Conservation (phyloP, 2,113 vertebrate species). For the Tychaedon coryphoeus region DNA sequence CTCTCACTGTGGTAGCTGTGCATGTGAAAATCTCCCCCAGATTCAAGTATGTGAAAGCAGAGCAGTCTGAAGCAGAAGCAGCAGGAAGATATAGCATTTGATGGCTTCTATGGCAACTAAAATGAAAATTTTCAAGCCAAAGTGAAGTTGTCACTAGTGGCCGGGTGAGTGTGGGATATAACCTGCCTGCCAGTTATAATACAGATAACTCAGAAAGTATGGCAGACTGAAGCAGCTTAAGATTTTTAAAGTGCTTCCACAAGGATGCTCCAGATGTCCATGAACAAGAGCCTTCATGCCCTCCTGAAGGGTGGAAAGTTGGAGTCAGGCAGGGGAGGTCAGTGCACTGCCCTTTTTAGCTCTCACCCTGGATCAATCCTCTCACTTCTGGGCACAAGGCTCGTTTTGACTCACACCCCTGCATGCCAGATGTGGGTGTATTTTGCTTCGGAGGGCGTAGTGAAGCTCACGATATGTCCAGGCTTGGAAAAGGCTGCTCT, state of each 20-base stretch:
- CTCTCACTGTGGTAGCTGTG: background rate
- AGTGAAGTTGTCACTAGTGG: background rate
- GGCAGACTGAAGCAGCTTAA: background rate
- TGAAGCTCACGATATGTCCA: rapidly evolving
- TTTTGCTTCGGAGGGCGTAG: background rate
- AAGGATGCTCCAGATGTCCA: background rate
- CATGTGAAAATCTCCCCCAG: background rate
- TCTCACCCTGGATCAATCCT: background rate
- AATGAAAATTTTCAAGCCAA: background rate
- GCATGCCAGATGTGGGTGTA: background rate
- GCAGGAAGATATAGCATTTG: background rate
- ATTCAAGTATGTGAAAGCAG: background rate
- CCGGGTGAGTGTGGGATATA: background rate
- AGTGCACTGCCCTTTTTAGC: background rate
- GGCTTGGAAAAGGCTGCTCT: background rate
- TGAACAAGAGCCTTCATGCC: background rate
- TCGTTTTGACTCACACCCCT: background rate
- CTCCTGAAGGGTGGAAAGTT: background rate
- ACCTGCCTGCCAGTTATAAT: background rate
- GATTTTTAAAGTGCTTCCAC: background rate
- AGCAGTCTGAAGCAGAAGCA: background rate
- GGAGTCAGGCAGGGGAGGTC: background rate
- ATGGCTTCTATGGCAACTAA: background rate
- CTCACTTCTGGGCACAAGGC: background rate
- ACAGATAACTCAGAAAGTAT: background rate